These are phyloP conservation scores for Leptopilina clavipes DNA, from an alignment of 1,140 invertebrate genomes.

Conservation along the genomic window DNA sequence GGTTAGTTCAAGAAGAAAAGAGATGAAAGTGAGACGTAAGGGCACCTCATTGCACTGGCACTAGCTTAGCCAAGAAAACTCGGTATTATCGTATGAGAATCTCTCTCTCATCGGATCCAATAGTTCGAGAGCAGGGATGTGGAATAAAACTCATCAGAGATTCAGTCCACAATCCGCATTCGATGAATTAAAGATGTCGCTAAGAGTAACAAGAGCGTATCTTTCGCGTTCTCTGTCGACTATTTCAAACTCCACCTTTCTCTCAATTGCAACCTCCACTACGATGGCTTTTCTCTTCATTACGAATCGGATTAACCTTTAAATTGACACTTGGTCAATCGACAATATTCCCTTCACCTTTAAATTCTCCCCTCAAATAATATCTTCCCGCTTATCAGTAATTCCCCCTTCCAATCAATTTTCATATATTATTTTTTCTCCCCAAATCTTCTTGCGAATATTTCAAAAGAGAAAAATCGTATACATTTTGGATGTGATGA, in stretches of 20 bases:
- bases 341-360: not conserved
- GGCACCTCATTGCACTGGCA: conserved; percentile 44
- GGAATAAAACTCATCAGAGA: conserved; percentile 74
- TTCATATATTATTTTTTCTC: no score
- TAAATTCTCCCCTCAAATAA: no score
- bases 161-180: conserved; percentile 74
- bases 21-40: conserved; percentile 39
- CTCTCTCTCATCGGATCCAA: conserved; percentile 73
- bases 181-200: conserved; percentile 75
- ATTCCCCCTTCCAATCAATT: no score
- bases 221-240: conserved; percentile 48
- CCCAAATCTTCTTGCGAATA: no score
- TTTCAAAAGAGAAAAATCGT: no score
- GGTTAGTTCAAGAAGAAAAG: conserved; percentile 33
- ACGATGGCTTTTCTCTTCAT: conserved; percentile 58
- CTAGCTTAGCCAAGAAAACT: conserved; percentile 44
- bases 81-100: conserved; percentile 59
- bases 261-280: conserved; percentile 45
- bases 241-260: conserved; percentile 40
- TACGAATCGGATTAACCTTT: conserved; percentile 62
- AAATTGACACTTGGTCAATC: not conserved
- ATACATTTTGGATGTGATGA: no score
- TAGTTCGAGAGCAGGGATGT: conserved; percentile 72
- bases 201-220: conserved; percentile 73
- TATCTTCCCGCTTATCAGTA: no score